phyloP scores from a whole-genome alignment of 2,797 vertebrate species.

The Knipowitschia caucasica region DNA sequence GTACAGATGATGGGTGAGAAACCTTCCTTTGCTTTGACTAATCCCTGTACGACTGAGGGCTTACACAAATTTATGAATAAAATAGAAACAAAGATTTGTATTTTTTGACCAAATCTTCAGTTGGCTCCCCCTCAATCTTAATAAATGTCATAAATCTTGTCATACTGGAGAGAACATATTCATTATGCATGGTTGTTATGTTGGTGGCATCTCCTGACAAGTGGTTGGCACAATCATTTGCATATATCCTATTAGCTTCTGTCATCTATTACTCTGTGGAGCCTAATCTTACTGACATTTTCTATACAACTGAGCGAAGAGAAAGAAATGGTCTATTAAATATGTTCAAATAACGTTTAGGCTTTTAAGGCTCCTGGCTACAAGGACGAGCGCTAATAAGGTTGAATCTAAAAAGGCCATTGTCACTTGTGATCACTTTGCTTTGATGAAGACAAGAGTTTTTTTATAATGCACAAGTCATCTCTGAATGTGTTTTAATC shows the following conservation, averaged over 20 bases:
- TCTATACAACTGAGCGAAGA: background rate
- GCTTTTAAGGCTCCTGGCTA: constrained; percentile 13
- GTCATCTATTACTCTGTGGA: constrained; percentile 3
- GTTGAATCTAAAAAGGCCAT: constrained; percentile 10
- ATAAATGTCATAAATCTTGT: background rate
- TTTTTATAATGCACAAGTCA: constrained; percentile 1
- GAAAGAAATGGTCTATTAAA: background rate
- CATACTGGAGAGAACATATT: background rate
- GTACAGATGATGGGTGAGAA: no score
- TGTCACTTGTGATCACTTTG: constrained; percentile 7
- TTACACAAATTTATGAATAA: no score
- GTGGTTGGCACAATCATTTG: constrained; percentile 9
- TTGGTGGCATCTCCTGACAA: constrained; percentile 10
- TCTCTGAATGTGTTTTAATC: constrained; percentile 20
- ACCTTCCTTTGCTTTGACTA: no score
- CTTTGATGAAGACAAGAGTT: constrained; percentile 11
- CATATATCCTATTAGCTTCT: constrained; percentile 21
- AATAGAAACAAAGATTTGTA: no score
- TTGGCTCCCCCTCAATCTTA: background rate
- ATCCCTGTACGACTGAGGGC: no score
- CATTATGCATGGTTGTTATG: constrained; percentile 16
- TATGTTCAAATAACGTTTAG: background rate
- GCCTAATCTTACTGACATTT: constrained; percentile 1
- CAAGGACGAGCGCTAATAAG: constrained; percentile 29
- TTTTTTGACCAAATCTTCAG: no score